A percentile compares a stretch with the other conserved stretches of the same genome.
Evolutionary conservation across 2,797 vertebrate species (phyloP).

Genomic region (Capromys pilorides): DNA sequence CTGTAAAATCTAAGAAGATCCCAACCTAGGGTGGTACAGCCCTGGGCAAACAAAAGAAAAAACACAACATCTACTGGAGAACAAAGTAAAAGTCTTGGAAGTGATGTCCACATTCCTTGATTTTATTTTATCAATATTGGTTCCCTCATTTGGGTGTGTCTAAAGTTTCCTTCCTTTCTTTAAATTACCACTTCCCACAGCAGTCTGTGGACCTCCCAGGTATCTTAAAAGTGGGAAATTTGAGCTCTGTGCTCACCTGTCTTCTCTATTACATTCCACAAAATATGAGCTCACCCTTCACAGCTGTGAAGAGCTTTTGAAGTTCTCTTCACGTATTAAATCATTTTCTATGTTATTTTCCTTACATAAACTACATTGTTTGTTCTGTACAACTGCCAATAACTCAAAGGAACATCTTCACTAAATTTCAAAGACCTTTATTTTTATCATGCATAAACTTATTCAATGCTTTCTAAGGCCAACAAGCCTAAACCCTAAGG

Average conservation of each 20-base stretch:
- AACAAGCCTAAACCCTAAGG: background rate
- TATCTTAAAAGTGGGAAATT: conserved; percentile 25
- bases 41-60: conserved; percentile 54
- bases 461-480: background rate
- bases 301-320: conserved; percentile 66
- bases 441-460: conserved; percentile 49
- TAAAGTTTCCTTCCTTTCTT: conserved; percentile 9
- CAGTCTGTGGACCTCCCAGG: conserved; percentile 67
- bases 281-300: conserved; percentile 55
- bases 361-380: conserved; percentile 53
- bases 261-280: conserved; percentile 44
- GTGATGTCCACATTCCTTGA: conserved; percentile 45
- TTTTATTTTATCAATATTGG: conserved; percentile 58
- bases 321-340: conserved; percentile 63
- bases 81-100: conserved; percentile 66
- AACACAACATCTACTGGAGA: conserved; percentile 35
- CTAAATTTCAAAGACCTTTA: conserved; percentile 44
- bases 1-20: conserved; percentile 42
- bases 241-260: conserved; percentile 51
- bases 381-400: conserved; percentile 54
- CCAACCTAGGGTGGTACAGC: conserved; percentile 67
- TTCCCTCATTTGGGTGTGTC: conserved; percentile 1
- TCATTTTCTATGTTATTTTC: conserved; percentile 59
- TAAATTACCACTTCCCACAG: background rate
- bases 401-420: conserved; percentile 47